phyloP scores from a whole-genome alignment of 2,797 vertebrate genomes.

The Pteropus rufus region DNA sequence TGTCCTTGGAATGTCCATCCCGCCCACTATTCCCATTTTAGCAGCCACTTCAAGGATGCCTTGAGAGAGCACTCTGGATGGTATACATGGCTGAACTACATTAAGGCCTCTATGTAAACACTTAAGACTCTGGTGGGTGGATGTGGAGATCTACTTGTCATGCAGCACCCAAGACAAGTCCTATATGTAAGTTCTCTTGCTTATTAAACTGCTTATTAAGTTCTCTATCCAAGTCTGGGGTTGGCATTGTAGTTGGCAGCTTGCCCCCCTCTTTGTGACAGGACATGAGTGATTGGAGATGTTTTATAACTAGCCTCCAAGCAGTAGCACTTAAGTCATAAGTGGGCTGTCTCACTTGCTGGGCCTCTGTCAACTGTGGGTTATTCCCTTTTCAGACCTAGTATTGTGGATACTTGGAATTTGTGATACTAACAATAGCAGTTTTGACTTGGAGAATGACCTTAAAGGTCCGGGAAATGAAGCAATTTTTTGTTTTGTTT shows the following conservation, averaged over 20 bases:
- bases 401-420: not conserved
- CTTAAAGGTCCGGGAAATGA: not conserved
- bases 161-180: not conserved
- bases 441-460: not conserved
- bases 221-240: not conserved
- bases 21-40: not conserved
- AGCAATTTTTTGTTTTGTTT: not conserved
- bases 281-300: not conserved
- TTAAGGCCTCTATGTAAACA: not conserved
- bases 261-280: not conserved
- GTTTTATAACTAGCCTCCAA: not conserved
- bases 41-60: not conserved
- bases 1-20: not conserved
- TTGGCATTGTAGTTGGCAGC: not conserved
- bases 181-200: not conserved
- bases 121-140: not conserved
- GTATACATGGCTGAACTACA: rapidly evolving
- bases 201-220: not conserved
- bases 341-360: not conserved
- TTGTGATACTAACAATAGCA: not conserved
- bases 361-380: not conserved
- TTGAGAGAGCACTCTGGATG: not conserved
- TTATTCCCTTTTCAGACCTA: not conserved
- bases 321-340: not conserved
- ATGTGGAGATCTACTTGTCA: not conserved